Percentiles rank a stretch among this genome's conserved stretches.
phyloP scores from a whole-genome alignment of 2,797 vertebrate species.

The Trachurus trachurus region DNA sequence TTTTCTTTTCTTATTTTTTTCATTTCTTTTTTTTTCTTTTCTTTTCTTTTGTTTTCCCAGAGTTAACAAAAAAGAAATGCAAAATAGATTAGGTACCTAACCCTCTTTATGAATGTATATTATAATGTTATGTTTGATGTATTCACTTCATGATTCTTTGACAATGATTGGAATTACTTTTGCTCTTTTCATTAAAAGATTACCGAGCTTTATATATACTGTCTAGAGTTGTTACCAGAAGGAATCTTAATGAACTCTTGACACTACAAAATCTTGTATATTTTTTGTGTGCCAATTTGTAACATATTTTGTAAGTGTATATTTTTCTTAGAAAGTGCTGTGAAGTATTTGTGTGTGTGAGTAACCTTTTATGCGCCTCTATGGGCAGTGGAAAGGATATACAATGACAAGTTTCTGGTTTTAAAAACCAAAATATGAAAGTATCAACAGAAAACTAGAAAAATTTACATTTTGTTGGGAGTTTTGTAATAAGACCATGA shows the following conservation, averaged over 20 bases:
- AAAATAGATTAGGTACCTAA: constrained; percentile 86
- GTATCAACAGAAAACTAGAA: constrained; percentile 92
- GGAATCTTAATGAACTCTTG: constrained; percentile 99
- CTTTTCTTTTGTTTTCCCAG: constrained; percentile 77
- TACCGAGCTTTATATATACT: constrained; percentile 99
- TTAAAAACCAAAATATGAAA: constrained; percentile 99
- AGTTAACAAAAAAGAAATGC: constrained; percentile 86
- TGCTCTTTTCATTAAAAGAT: constrained; percentile 97
- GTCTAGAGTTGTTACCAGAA: constrained; percentile 99
- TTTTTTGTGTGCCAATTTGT: constrained; percentile 99
- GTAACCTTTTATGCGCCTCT: constrained; percentile 98
- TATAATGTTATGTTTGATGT: constrained; percentile 97
- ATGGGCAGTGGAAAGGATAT: constrained; percentile 99
- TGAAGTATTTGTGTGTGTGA: constrained; percentile 99
- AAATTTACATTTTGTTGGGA: constrained; percentile 96
- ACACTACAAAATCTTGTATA: constrained; percentile 99
- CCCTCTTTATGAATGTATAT: constrained; percentile 99
- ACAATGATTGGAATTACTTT: constrained; percentile 96
- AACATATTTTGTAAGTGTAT: constrained; percentile 99
- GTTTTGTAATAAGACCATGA: constrained; percentile 99
- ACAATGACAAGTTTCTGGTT: constrained; percentile 99
- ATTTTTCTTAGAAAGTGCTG: constrained; percentile 99
- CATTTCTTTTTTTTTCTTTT: constrained; percentile 55
- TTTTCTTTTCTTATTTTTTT: constrained; percentile 58
- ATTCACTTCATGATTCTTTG: constrained; percentile 96